These are phyloP conservation scores for Linyphia triangularis DNA, from an alignment of 2,888 invertebrate species.

Conservation along the genomic window DNA sequence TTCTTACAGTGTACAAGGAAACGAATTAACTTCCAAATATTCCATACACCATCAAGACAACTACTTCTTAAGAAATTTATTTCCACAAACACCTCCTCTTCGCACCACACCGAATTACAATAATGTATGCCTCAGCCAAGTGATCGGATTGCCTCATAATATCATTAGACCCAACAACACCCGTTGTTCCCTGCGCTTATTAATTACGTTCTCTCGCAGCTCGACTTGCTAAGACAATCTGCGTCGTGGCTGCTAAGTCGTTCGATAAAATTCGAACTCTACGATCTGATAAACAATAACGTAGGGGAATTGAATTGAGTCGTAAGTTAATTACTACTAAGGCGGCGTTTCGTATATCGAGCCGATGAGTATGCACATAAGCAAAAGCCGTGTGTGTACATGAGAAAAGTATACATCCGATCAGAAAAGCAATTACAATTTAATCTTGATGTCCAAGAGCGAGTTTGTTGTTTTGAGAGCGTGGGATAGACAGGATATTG, in stretches of 20 bases:
- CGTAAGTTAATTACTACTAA: conserved; percentile 41
- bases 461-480: conserved; percentile 2
- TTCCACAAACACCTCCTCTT: neutral
- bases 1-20: neutral
- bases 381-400: conserved; percentile 10
- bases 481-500: conserved; percentile 25
- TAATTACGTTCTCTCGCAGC: conserved; percentile 12
- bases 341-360: conserved; percentile 10
- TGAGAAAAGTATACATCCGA: conserved; percentile 12
- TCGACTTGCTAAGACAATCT: neutral
- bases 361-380: neutral
- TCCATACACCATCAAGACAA: neutral
- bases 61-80: conserved; percentile 3
- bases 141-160: conserved; percentile 1
- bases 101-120: neutral
- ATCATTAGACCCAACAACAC: neutral
- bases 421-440: conserved; percentile 42
- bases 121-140: neutral
- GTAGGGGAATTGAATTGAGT: neutral
- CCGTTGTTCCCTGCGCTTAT: neutral
- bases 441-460: conserved; percentile 30
- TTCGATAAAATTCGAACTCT: conserved; percentile 14
- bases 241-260: neutral
- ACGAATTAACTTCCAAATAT: neutral
- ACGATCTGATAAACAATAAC: conserved; percentile 30